Conservation (phyloP, 1,140 invertebrate species). For the Drosophila nikananu region DNA sequence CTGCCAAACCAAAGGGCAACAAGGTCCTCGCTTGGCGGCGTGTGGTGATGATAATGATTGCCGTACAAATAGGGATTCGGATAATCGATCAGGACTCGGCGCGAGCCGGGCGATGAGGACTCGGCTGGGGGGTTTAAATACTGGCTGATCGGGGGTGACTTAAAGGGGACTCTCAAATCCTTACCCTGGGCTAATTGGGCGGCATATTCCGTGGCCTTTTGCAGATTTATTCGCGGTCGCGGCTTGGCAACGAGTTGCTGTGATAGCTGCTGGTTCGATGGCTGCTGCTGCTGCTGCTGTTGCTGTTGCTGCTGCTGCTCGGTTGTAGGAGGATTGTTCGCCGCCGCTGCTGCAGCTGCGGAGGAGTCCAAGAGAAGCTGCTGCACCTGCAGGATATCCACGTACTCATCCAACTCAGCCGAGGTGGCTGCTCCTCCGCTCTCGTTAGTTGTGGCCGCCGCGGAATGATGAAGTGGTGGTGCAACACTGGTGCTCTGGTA, state of each 20-base stretch:
- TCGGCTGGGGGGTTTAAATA: slow-evolving; percentile 27
- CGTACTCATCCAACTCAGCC: slow-evolving; percentile 86
- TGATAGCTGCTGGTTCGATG: slow-evolving; percentile 21
- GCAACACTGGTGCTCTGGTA: slow-evolving; percentile 48
- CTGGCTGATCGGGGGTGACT: slow-evolving; percentile 8
- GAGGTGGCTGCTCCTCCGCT: slow-evolving; percentile 13
- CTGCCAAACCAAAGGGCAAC: slow-evolving; percentile 87
- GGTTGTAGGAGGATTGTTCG: slow-evolving; percentile 12
- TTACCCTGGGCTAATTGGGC: slow-evolving; percentile 79
- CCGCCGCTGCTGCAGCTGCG: slow-evolving; percentile 57
- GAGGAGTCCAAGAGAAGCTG: slow-evolving; percentile 86
- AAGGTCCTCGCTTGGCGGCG: slow-evolving; percentile 86
- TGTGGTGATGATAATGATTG: slow-evolving; percentile 85
- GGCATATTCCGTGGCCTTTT: slow-evolving; percentile 83
- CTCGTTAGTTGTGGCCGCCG: neutral
- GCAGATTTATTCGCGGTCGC: slow-evolving; percentile 78
- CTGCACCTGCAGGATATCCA: slow-evolving; percentile 87
- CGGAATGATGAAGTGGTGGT: slow-evolving; percentile 13
- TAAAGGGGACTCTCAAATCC: neutral
- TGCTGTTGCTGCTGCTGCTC: slow-evolving; percentile 39
- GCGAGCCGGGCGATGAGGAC: slow-evolving; percentile 67
- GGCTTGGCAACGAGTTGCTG: slow-evolving; percentile 68
- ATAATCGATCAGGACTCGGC: slow-evolving; percentile 84
- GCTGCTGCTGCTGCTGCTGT: slow-evolving; percentile 35
- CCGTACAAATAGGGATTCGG: slow-evolving; percentile 86